A percentile compares a stretch with the other conserved stretches of the same genome.
Evolutionary conservation across 2,113 vertebrate genomes (phyloP).

Genomic region (Gallinago media): DNA sequence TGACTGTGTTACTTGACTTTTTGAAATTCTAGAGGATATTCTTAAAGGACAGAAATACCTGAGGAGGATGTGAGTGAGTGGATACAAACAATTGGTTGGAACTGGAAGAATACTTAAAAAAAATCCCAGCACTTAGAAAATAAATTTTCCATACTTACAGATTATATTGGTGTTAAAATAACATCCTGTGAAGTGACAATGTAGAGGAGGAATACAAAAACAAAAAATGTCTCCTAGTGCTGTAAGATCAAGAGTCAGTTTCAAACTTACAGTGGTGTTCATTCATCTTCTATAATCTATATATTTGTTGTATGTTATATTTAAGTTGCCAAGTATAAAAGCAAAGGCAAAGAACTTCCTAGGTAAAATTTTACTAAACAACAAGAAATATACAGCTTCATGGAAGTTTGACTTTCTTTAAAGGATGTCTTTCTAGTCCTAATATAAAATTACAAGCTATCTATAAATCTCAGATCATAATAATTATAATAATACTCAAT

Average conservation of each 20-base stretch:
- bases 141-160: background rate
- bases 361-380: background rate
- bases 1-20: background rate
- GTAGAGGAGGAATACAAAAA: background rate
- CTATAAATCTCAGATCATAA: background rate
- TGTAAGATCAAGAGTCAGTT: background rate
- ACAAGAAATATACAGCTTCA: background rate
- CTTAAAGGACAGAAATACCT: background rate
- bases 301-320: background rate
- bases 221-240: background rate
- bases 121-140: background rate
- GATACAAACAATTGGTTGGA: background rate
- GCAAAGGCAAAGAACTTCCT: background rate
- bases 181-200: background rate
- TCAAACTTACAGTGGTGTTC: background rate
- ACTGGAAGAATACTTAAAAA: background rate
- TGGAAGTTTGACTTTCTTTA: background rate
- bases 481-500: background rate
- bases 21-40: background rate
- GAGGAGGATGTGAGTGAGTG: background rate
- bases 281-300: background rate
- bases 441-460: background rate
- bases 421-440: background rate
- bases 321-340: background rate
- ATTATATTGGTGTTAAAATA: background rate